Evolutionary conservation across 2,113 vertebrate species (phyloP).

Genomic region (Calidris pygmaea): DNA sequence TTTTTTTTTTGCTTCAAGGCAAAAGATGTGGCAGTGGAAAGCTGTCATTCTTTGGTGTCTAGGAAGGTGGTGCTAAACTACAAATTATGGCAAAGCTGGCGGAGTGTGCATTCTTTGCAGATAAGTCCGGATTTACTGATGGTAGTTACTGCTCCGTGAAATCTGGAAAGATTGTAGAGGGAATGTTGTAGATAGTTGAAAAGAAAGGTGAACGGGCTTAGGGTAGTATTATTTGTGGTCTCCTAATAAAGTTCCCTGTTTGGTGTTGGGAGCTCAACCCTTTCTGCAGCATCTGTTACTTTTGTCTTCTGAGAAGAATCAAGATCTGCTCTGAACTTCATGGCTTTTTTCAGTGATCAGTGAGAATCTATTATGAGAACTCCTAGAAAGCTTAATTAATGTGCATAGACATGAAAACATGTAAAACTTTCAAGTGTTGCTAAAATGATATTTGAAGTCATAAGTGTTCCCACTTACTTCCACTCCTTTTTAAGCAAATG

Average conservation of each 20-base stretch:
- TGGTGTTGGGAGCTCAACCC: not conserved
- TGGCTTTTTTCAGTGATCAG: not conserved
- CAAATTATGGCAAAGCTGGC: constrained; percentile 82
- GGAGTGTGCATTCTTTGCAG: not conserved
- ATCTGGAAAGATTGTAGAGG: not conserved
- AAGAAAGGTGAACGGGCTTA: not conserved
- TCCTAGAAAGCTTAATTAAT: not conserved
- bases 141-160: not conserved
- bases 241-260: not conserved
- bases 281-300: not conserved
- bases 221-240: not conserved
- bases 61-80: constrained; percentile 84
- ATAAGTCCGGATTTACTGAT: not conserved
- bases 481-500: not conserved
- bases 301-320: not conserved
- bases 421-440: not conserved
- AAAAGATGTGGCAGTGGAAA: constrained; percentile 78
- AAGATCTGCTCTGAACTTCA: not conserved
- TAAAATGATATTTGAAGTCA: not conserved
- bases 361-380: not conserved
- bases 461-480: not conserved
- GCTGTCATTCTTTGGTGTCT: constrained; percentile 79
- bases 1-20: constrained; percentile 61
- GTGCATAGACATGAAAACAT: rapidly evolving
- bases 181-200: not conserved